Conservation (phyloP, 2,113 vertebrate species). For the Machaerirhynchus nigripectus region DNA sequence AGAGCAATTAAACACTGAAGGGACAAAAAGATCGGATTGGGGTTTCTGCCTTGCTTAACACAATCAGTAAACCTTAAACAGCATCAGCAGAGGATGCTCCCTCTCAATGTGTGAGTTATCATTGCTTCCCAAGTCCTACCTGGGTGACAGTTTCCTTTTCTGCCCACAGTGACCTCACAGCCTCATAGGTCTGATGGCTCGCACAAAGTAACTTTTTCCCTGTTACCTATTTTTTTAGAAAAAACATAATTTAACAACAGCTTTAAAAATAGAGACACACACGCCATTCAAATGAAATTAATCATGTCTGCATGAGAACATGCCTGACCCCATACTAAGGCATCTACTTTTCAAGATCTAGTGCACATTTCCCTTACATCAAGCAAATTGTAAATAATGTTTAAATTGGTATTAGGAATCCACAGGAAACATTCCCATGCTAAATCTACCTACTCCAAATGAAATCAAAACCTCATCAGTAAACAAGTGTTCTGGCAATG, state of each 20-base stretch:
- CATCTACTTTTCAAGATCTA: neutral
- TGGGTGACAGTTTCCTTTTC: slow-evolving; percentile 46
- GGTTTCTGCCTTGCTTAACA: neutral
- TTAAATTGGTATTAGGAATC: neutral
- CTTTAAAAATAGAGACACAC: neutral
- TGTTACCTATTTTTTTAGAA: slow-evolving; percentile 55
- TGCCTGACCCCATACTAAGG: neutral
- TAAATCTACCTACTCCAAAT: neutral
- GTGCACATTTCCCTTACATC: neutral
- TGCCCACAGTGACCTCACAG: slow-evolving; percentile 72
- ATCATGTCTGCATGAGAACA: neutral
- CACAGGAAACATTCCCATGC: neutral
- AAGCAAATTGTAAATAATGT: neutral
- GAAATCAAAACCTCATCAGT: neutral
- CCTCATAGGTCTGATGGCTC: slow-evolving; percentile 68
- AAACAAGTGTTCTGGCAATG: neutral
- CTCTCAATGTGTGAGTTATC: neutral
- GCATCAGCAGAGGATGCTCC: neutral
- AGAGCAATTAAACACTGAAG: neutral
- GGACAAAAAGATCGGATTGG: neutral
- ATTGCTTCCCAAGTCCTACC: slow-evolving; percentile 34
- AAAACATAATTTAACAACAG: neutral
- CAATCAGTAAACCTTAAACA: neutral
- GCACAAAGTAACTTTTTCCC: slow-evolving; percentile 69
- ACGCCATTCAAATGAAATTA: neutral